phyloP scores from a whole-genome alignment of 2,888 invertebrate genomes.

The Deilephila elpenor region DNA sequence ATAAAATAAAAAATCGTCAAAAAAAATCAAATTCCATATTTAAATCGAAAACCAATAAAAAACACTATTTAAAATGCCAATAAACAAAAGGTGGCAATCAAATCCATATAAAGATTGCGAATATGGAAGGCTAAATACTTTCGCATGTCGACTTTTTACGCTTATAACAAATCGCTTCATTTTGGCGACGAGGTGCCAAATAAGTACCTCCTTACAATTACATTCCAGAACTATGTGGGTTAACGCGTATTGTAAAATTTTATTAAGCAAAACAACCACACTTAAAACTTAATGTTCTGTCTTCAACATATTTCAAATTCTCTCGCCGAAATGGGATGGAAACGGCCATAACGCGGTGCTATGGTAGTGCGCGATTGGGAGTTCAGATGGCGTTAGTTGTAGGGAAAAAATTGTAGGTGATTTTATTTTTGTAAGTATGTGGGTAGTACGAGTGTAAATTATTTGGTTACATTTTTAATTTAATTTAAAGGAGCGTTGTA shows the following conservation, averaged over 20 bases:
- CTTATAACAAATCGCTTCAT: constrained; percentile 21
- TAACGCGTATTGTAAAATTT: constrained; percentile 56
- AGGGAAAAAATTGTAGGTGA: no score
- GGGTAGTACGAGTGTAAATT: neutral
- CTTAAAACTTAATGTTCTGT: neutral
- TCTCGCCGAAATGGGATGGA: neutral
- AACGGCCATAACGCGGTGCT: neutral
- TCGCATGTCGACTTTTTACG: neutral
- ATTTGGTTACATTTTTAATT: neutral
- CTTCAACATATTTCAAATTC: constrained; percentile 17
- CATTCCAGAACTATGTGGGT: constrained; percentile 47
- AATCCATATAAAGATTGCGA: neutral
- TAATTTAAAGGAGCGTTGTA: no score
- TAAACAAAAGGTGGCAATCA: neutral
- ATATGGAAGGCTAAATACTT: constrained; percentile 26
- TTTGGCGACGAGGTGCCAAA: constrained; percentile 39
- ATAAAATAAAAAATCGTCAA: neutral
- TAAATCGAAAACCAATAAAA: neutral
- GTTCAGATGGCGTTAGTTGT: constrained; percentile 18
- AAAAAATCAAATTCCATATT: constrained; percentile 1
- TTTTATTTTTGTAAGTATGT: neutral
- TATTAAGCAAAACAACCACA: constrained; percentile 39
- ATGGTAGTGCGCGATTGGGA: neutral
- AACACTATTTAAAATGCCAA: neutral
- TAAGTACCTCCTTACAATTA: constrained; percentile 39